These are phyloP conservation scores for Oncorhynchus clarkii DNA, from an alignment of 2,113 vertebrate species.

Conservation along the genomic window DNA sequence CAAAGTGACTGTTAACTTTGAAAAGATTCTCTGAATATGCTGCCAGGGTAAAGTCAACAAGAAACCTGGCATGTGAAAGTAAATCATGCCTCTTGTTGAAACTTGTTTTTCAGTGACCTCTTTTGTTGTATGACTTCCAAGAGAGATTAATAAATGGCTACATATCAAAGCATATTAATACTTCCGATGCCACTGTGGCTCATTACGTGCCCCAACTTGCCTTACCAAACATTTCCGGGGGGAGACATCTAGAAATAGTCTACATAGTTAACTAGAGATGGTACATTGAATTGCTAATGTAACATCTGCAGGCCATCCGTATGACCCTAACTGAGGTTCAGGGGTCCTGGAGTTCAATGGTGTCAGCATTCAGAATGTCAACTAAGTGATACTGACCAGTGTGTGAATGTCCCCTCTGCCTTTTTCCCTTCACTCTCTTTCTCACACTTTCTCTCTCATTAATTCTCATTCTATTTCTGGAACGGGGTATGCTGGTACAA, in stretches of 20 bases:
- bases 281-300: neutral
- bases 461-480: conserved; percentile 7
- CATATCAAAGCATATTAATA: neutral
- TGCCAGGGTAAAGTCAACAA: neutral
- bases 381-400: neutral
- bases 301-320: neutral
- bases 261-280: neutral
- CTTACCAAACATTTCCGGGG: too few species aligned
- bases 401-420: neutral
- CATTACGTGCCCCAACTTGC: neutral
- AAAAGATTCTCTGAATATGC: neutral
- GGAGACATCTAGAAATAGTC: neutral
- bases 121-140: neutral
- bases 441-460: conserved; percentile 14
- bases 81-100: neutral
- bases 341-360: neutral
- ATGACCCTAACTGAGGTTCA: neutral
- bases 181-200: neutral
- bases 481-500: conserved; percentile 3
- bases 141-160: neutral
- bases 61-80: neutral
- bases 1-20: neutral
- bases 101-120: neutral
- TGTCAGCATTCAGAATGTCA: neutral
- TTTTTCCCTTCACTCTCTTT: conserved; percentile 8